Percentiles rank a stretch among this genome's conserved stretches.
Evolutionary conservation across 1,140 invertebrate species (phyloP).

Genomic region (Cydia fagiglandana): DNA sequence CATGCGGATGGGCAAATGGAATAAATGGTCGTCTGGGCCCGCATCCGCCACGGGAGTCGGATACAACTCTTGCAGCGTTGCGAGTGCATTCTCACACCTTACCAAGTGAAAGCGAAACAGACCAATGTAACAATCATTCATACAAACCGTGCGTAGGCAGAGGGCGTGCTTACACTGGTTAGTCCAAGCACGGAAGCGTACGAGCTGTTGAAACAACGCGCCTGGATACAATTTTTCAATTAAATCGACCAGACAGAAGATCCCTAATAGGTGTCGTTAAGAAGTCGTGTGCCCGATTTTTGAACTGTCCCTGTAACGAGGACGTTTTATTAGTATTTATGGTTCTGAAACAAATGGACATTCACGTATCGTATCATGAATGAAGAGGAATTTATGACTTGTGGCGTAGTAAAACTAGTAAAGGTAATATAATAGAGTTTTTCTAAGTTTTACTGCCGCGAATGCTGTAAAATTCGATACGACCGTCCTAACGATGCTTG

Average conservation of each 20-base stretch:
- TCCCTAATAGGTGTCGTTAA: conserved; percentile 79
- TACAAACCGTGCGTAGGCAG: neutral
- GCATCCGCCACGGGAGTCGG: conserved; percentile 75
- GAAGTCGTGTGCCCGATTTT: conserved; percentile 78
- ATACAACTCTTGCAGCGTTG: conserved; percentile 73
- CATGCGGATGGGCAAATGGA: conserved; percentile 77
- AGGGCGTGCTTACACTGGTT: neutral
- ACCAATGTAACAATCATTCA: neutral
- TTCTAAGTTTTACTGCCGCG: conserved; percentile 73
- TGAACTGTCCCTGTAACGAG: conserved; percentile 76
- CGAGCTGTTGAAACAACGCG: neutral
- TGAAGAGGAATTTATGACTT: conserved; percentile 72
- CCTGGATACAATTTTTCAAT: conserved; percentile 79
- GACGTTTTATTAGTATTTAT: conserved; percentile 78
- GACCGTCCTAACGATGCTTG: conserved; percentile 65
- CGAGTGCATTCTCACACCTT: neutral
- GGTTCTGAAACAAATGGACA: conserved; percentile 65
- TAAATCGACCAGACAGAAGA: conserved; percentile 78
- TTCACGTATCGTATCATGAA: conserved; percentile 63
- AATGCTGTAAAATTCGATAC: conserved; percentile 71
- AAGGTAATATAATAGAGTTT: conserved; percentile 62
- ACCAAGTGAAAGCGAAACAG: neutral
- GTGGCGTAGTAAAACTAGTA: conserved; percentile 50
- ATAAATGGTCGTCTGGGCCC: conserved; percentile 78
- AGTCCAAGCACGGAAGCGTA: neutral